Conservation (phyloP, 92 coral and sea anemone genomes). For the Epizoanthus ramosus region DNA sequence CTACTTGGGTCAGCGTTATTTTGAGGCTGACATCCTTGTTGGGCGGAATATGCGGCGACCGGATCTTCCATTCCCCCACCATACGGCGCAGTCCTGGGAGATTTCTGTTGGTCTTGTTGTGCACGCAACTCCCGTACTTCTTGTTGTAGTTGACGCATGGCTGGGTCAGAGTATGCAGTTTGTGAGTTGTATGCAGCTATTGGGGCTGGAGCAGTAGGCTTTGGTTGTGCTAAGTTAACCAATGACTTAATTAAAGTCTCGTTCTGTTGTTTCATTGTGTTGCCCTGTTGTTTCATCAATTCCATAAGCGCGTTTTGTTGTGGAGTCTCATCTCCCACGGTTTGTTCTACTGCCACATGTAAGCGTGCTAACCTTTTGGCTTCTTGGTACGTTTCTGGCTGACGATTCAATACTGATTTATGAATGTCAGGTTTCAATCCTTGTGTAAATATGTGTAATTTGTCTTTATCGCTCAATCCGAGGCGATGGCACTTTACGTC, state of each 20-base stretch:
- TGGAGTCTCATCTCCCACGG: neutral
- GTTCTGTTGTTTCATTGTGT: no score
- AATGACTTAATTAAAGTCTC: neutral
- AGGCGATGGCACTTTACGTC: constrained; percentile 17
- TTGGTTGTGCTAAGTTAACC: neutral
- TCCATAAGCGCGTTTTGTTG: no score
- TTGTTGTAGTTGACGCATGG: no score
- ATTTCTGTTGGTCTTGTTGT: no score
- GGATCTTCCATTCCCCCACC: no score
- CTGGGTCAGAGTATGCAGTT: neutral
- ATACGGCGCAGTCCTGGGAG: no score
- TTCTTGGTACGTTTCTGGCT: neutral
- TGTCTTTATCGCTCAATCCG: neutral
- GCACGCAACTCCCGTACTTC: no score
- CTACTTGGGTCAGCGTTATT: no score
- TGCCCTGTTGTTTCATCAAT: no score
- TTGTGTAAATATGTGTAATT: constrained; percentile 7
- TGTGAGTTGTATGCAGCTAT: neutral
- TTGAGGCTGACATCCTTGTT: no score
- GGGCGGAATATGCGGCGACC: no score
- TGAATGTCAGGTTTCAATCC: neutral
- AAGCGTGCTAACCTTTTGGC: neutral
- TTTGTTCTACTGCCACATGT: neutral
- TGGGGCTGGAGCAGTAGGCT: neutral
- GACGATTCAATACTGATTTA: neutral